phyloP scores from a whole-genome alignment of 2,797 vertebrate genomes.

The Myotis vivesi region DNA sequence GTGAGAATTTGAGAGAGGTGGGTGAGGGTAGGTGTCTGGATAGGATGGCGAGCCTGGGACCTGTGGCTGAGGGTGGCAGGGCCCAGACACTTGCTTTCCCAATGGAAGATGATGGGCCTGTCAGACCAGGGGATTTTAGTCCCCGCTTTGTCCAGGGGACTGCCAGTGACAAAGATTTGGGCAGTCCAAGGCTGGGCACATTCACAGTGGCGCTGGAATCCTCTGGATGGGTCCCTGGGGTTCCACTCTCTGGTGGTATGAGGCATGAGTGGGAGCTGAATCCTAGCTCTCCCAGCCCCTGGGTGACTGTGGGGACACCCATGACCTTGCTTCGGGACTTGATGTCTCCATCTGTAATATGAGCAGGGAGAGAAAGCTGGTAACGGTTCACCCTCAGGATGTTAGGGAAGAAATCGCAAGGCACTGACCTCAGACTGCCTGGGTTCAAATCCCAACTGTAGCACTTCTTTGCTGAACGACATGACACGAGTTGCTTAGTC shows the following conservation, averaged over 20 bases:
- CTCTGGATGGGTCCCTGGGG: not conserved
- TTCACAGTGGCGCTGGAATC: not conserved
- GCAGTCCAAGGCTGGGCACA: not conserved
- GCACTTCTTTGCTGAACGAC: not conserved
- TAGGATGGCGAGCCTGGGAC: not conserved
- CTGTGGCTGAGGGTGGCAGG: not conserved
- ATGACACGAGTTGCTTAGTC: not conserved
- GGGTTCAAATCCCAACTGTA: not conserved
- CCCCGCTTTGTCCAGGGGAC: not conserved
- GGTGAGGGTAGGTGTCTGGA: not conserved
- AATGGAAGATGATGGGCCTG: not conserved
- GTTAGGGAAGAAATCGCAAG: not conserved
- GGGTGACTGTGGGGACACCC: not conserved
- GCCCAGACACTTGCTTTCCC: not conserved
- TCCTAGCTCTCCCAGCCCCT: not conserved
- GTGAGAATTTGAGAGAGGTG: not conserved
- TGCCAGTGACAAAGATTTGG: rapidly evolving
- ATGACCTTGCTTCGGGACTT: not conserved
- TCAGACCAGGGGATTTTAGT: not conserved
- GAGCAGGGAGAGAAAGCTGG: not conserved
- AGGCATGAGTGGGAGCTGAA: not conserved
- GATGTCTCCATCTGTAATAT: not conserved
- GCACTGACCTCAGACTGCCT: not conserved
- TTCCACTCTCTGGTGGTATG: not conserved
- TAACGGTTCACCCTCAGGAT: not conserved